Base-by-base conservation (phyloP, 1,140 invertebrate species). In the Trialeurodes vaporariorum region DNA sequence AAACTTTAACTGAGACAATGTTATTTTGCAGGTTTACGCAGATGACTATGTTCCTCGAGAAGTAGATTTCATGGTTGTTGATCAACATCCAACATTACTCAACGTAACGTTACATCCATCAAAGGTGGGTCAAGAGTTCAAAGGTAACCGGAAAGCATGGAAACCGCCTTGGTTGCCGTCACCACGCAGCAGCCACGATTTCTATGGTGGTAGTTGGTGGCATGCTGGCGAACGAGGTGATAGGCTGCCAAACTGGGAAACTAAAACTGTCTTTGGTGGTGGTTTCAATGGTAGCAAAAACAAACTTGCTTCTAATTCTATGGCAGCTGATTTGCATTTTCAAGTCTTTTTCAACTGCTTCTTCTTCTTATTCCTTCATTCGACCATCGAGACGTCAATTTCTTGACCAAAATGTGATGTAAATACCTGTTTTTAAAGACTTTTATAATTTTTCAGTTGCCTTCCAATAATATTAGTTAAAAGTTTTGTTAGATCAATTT, bases 11-110 rank as follows among this genome's bases (percentile, higher is more conserved):
- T n/a, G n/a, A n/a, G n/a, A n/a, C n/a, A n/a, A n/a, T n/a, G n/a
- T 17, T 17, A 49, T 66, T 66, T 73, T 72, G 40, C 70, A 93
- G 91, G 87, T 92, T 27, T 88, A 89, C 75, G 90, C 89, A 25
- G 91, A 93, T 72, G 90, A 91, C 26, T 94, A 86, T 75, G 80
- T 87, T 59, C 90, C 91, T 0, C 82, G 85, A 69, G 91, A 94
- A 76, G 80, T 92, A 27, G 90, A 93, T 74, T 93, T 95, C 76
- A 86, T 88, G 76, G 90, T 94, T 2, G 85, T 89, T n/a, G 89
- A 93, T 40, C 84, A 87, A 71, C 88, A 92, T 79, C 91, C 92
- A 11, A 94, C 91, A 1, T 78, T 89, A 59, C 80, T 94, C 34
- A 94, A 94, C 78, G 84, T 94, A 23, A 94, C 92, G 5, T 77